phyloP scores from a whole-genome alignment of 2,113 vertebrate genomes.

The Recurvirostra avosetta region DNA sequence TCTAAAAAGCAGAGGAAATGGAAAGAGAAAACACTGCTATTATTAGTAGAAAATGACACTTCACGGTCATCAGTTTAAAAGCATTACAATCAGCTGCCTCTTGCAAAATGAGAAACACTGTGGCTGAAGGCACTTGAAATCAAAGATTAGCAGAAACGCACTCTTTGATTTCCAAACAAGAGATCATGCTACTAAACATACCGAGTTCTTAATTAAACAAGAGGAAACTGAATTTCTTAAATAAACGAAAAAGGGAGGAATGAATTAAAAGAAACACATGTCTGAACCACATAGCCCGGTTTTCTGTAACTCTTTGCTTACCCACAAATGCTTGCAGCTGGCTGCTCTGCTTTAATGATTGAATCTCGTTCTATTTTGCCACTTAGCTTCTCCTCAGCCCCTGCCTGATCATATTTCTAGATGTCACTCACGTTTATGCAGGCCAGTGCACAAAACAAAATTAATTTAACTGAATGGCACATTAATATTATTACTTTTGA shows the following conservation, averaged over 20 bases:
- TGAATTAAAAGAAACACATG: neutral
- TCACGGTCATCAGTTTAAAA: constrained; percentile 63
- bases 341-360: constrained; percentile 44
- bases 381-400: constrained; percentile 60
- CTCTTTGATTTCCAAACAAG: constrained; percentile 54
- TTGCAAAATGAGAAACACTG: constrained; percentile 25
- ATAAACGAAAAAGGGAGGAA: neutral
- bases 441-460: constrained; percentile 75
- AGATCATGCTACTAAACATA: constrained; percentile 27
- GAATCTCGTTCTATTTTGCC: constrained; percentile 20
- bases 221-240: constrained; percentile 6
- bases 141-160: constrained; percentile 39
- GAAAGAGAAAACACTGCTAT: constrained; percentile 28
- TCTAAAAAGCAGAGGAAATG: constrained; percentile 26
- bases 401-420: constrained; percentile 70
- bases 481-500: constrained; percentile 81
- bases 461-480: constrained; percentile 76
- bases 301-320: neutral
- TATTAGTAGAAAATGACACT: constrained; percentile 62
- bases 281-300: neutral
- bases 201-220: neutral
- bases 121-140: constrained; percentile 53
- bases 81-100: constrained; percentile 60
- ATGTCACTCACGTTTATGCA: constrained; percentile 73
- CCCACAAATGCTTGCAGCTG: neutral